Evolutionary conservation across 2,888 invertebrate genomes (phyloP).

Genomic region (Nowickia ferox): DNA sequence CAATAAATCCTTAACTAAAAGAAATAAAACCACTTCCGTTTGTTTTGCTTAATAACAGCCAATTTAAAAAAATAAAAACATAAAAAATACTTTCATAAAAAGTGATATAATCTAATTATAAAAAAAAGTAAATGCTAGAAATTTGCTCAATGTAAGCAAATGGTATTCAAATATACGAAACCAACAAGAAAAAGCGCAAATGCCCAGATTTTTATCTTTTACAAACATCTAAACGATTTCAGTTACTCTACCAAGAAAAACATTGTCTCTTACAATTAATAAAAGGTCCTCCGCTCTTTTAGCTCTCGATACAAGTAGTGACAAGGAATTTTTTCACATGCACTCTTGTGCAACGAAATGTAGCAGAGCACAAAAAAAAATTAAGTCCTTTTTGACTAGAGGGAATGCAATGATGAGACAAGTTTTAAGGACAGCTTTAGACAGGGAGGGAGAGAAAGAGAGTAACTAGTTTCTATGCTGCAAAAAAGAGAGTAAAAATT

Average conservation of each 20-base stretch:
- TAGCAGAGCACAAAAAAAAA: constrained; percentile 44
- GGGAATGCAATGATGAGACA: constrained; percentile 8
- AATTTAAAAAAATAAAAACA: constrained; percentile 36
- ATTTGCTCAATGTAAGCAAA: constrained; percentile 25
- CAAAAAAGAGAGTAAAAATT: not conserved
- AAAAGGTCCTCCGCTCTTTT: constrained; percentile 27
- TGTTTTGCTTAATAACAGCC: constrained; percentile 47
- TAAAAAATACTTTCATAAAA: constrained; percentile 30
- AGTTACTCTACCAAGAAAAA: constrained; percentile 35
- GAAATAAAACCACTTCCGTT: constrained; percentile 71
- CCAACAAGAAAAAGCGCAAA: constrained; percentile 65
- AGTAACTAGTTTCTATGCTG: not conserved
- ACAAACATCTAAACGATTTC: constrained; percentile 52
- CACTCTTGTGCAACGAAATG: constrained; percentile 69
- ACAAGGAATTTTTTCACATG: constrained; percentile 53
- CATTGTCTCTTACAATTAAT: constrained; percentile 31
- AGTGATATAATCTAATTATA: constrained; percentile 20
- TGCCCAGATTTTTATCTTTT: constrained; percentile 69
- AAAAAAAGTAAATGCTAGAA: constrained; percentile 5
- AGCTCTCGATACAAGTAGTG: not conserved
- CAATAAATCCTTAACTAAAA: constrained; percentile 32
- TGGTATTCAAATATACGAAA: constrained; percentile 6
- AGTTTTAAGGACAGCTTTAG: not conserved
- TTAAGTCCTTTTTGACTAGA: constrained; percentile 32
- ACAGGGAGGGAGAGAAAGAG: constrained; percentile 23